Base-by-base conservation (phyloP, 2,797 vertebrate species). In the Dicrostonyx torquatus region DNA sequence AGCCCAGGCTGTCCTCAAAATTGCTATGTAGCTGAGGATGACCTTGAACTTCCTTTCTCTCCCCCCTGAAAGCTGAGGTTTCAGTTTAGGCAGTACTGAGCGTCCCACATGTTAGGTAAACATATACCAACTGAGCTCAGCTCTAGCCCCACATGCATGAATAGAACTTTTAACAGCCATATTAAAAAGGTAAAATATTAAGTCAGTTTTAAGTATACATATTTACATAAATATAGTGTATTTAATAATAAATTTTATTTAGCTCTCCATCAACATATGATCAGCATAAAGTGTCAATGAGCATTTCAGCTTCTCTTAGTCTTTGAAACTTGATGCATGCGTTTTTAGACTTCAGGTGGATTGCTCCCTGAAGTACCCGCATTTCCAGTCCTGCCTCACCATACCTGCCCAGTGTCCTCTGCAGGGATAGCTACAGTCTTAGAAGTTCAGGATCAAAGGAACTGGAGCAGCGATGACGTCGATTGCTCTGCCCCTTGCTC, bases 181-280 rank as follows among this genome's bases (percentile, higher is more conserved):
- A 48, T 68, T 45, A 11, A 10, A 80, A 75, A 94, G 15, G 40
- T 34, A 79, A 77, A 66, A 31, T 22, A 89, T n/a, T 8, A 64
- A 62, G 58, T 84, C 88, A 79, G 79, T 87, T 93, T 73, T 84
- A 93, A 78, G 26, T 73, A 79, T 43, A 85, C 6, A 22, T n/a
- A 60, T 45, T 88, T 76, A 48, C n/a, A 6, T 87, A 73, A 87
- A 60, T 34, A 40, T 40, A 17, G 48, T n/a, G 17, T 20, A 40
- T 89, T 50, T 89, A 95, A 62, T 31, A 84, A 68, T 55, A 77
- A 31, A 87, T 64, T 76, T 87, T 68, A 91, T 34, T 93, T 80
- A 76, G 68, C 15, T 34, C 45, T 73, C 13, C 11, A 48, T 55
- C 29, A 79, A 73, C 29, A 77, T 55, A 17, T 72, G 91, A 68